phyloP scores from a whole-genome alignment of 2,888 invertebrate species.

The Chromoteleia sp. region DNA sequence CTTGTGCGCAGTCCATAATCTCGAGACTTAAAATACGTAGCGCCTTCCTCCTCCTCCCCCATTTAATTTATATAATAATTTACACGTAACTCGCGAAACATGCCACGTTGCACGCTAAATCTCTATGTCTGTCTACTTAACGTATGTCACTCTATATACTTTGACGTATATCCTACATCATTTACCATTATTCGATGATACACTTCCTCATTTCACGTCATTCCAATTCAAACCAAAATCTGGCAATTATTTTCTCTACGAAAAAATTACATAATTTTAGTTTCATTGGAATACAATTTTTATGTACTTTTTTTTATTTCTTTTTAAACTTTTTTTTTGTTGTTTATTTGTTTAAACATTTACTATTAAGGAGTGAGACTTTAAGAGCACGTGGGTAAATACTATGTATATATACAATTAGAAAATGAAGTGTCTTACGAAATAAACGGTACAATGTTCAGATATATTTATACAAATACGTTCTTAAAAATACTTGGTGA shows the following conservation, averaged over 20 bases:
- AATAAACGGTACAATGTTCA: slow-evolving; percentile 39
- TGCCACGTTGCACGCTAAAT: slow-evolving; percentile 53
- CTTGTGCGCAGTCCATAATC: slow-evolving; percentile 69
- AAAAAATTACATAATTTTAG: slow-evolving; percentile 13
- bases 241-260: not conserved
- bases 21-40: slow-evolving; percentile 66
- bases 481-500: slow-evolving; percentile 57
- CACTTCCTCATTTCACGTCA: slow-evolving; percentile 28
- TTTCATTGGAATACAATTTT: slow-evolving; percentile 21
- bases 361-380: slow-evolving; percentile 29
- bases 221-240: slow-evolving; percentile 25
- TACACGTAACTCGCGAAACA: slow-evolving; percentile 54
- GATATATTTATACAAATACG: slow-evolving; percentile 59
- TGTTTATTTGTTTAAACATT: slow-evolving; percentile 36
- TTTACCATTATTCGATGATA: slow-evolving; percentile 61
- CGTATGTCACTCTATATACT: slow-evolving; percentile 47
- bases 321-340: slow-evolving; percentile 29
- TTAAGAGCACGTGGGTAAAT: slow-evolving; percentile 61
- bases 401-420: slow-evolving; percentile 62
- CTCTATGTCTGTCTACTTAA: slow-evolving; percentile 56
- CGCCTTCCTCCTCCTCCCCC: slow-evolving; percentile 24
- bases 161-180: slow-evolving; percentile 53
- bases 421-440: slow-evolving; percentile 53
- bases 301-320: slow-evolving; percentile 4
- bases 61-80: slow-evolving; percentile 63